These are phyloP conservation scores for Thalassarche chlororhynchos DNA, from an alignment of 2,113 vertebrate genomes.

Conservation along the genomic window DNA sequence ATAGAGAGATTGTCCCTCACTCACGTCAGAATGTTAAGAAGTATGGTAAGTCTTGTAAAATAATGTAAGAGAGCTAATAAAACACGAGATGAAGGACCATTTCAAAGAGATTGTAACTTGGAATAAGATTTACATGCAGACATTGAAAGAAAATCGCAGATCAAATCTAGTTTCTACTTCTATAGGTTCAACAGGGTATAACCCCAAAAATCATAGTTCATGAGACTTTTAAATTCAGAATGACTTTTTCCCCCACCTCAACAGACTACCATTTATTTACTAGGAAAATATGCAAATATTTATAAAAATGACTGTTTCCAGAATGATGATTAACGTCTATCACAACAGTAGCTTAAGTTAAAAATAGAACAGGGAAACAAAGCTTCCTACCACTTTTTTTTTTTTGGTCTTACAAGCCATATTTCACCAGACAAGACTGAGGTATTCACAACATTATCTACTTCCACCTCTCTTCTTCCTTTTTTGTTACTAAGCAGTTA, in stretches of 20 bases:
- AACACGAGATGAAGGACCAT: not conserved
- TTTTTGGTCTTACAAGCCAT: not conserved
- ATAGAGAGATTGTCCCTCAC: not conserved
- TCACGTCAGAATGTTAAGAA: not conserved
- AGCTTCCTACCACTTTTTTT: not conserved
- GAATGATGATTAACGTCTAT: slow-evolving; percentile 31
- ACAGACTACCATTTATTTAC: not conserved
- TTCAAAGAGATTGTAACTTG: not conserved
- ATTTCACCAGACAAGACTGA: not conserved
- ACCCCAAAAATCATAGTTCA: not conserved
- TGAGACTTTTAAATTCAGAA: not conserved
- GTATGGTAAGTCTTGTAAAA: not conserved
- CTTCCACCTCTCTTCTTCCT: not conserved
- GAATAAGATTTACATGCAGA: not conserved
- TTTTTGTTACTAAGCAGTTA: not conserved
- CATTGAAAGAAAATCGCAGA: not conserved
- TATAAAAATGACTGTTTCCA: not conserved
- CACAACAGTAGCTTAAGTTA: not conserved
- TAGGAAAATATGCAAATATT: slow-evolving; percentile 40
- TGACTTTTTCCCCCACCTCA: not conserved
- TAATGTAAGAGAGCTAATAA: not conserved
- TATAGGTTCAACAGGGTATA: not conserved
- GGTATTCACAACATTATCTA: not conserved
- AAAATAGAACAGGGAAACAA: slow-evolving; percentile 43
- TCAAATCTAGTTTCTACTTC: not conserved